Evolutionary conservation across 2,888 invertebrate species (phyloP), one percentile per base, ranked within the genome.

Genomic region (Tetragnatha montana): DNA sequence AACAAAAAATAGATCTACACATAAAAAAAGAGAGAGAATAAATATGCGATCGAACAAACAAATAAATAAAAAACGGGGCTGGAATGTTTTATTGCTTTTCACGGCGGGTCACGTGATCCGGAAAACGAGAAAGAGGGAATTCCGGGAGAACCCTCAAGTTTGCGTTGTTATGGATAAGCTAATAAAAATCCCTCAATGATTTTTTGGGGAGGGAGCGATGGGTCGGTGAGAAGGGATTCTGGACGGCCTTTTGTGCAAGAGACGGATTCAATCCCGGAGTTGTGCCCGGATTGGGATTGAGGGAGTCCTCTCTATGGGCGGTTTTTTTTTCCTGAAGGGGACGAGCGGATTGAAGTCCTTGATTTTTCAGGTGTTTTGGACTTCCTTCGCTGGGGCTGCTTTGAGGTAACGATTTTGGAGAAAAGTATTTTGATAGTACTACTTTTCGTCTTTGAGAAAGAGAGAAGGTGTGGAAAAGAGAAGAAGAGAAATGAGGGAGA

Each of bases 81-180:
- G 76, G 84, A 75, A 84, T 84, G 84, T 76, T 84, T 84, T 84
- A 84, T 84, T 84, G 76, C 84, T 84, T 84, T 76, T 69, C 69
- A 19, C 76, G 51, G 71, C 22, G 50, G 47, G 76, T 75, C 69
- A 22, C 49, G 21, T 76, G 76, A 76, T 84, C 84, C 84, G 75
- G 84, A 75, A 84, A 84, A 82, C 73, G 51, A 60, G 82, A 84
- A 84, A 76, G 49, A 68, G 68, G 49, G 69, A 50, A 84, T 84
- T 84, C 76, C 76, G 19, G 21, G 68, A 69, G 75, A 76, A 76
- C 84, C 76, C 75, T 84, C 84, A 69, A 84, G 84, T 75, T 84
- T 49, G 84, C 75, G 76, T 81, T 70, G 81, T 81, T 81, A 70
- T 81, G 71, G 82, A 60, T 74, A 75, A 68, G 76, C 84, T 69